These are phyloP conservation scores for Scartelaos histophorus DNA, from an alignment of 2,113 vertebrate species.

Conservation along the genomic window DNA sequence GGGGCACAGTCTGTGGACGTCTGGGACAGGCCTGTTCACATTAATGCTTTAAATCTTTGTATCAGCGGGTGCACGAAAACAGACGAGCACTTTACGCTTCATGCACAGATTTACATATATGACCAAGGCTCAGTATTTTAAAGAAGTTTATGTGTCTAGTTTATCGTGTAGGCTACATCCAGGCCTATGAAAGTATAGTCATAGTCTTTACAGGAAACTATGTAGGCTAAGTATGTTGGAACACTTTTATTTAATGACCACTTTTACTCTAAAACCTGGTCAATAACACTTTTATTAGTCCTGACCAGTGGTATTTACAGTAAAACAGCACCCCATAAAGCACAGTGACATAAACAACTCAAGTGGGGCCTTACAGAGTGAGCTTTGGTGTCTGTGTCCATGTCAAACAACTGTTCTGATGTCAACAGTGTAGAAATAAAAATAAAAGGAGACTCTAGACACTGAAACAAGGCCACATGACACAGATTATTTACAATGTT, in stretches of 20 bases:
- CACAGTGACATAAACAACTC: conserved; percentile 31
- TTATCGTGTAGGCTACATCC: conserved; percentile 32
- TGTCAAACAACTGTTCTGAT: background rate
- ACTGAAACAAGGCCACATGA: background rate
- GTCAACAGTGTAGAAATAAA: background rate
- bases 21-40: conserved; percentile 6
- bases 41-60: background rate
- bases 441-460: background rate
- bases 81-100: background rate
- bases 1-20: background rate
- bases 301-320: conserved; percentile 16
- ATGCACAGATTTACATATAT: background rate
- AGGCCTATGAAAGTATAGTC: background rate
- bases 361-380: background rate
- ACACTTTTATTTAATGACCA: background rate
- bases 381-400: background rate
- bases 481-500: background rate
- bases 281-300: conserved; percentile 23
- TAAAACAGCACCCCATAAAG: conserved; percentile 41
- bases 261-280: conserved; percentile 1
- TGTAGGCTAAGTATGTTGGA: background rate
- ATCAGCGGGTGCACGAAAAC: background rate
- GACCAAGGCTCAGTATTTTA: background rate
- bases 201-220: background rate
- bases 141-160: conserved; percentile 36